Evolutionary conservation across 2,113 vertebrate species (phyloP), one percentile per base, ranked within the genome.

Genomic region (Rana temporaria): DNA sequence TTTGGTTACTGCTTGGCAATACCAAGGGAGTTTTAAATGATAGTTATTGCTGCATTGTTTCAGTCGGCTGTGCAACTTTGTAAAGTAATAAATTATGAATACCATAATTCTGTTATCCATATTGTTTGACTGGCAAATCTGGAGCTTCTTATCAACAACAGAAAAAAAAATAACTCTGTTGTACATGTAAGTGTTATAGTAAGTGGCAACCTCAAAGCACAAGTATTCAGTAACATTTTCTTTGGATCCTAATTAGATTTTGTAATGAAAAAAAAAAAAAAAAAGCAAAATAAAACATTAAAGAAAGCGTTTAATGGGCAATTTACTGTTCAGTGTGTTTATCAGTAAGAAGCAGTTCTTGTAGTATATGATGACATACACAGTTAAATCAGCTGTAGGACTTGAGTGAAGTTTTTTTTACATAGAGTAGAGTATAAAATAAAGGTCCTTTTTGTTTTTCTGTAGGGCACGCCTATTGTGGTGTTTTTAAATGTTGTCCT

Each of bases 241-340:
- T 68, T 79, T 68, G 65, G 60, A 56, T 62, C 86, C 91, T 87
- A 90, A 85, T 90, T 88, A 89, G 87, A 88, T 88, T 59, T 80
- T 70, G 69, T 92, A 91, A 91, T 92, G 93, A 93, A 80, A 59
- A 88, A 79, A 64, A 87, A 82, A 6, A 6, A 42, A 42, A 42
- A 42, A 42, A 42, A n/a, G 42, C 42, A 42, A 42, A 42, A 42
- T 3, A 60, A 85, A 90, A 83, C 90, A 88, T 89, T 87, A 87
- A 89, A 90, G 85, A 64, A 68, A 88, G 87, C 85, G 88, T 88
- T 91, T 88, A 91, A 92, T 87, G 24, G 76, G 89, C 85, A 86
- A 84, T 86, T 91, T 90, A 85, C 88, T 92, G 85, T 92, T 92
- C 91, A 91, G 84, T 89, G 81, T 86, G 87, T 91, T 90, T 91